Evolutionary conservation across 2,113 vertebrate genomes (phyloP).

Genomic region (Enhydra lutris): DNA sequence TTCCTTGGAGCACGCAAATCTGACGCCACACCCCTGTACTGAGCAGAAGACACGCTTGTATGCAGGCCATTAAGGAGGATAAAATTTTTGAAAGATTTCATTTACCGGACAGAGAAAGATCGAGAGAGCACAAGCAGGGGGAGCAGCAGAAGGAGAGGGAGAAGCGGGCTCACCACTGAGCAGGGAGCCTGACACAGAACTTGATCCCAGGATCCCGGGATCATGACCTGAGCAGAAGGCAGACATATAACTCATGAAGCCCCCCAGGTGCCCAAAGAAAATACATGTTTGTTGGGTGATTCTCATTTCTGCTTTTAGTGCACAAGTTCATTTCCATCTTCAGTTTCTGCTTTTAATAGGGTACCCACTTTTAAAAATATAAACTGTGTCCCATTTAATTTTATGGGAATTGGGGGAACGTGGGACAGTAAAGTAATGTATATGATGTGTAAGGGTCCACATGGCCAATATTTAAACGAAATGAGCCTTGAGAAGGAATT

Average conservation of each 20-base stretch:
- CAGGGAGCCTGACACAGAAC: too few species aligned
- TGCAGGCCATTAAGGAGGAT: neutral
- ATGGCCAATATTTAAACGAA: neutral
- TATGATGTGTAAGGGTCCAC: neutral
- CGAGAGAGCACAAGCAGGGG: too few species aligned
- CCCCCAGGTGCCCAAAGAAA: neutral
- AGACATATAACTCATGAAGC: too few species aligned
- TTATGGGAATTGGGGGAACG: neutral
- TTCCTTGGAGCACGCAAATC: neutral
- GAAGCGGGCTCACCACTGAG: too few species aligned
- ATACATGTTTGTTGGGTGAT: neutral
- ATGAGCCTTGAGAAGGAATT: neutral
- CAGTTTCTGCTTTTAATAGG: neutral
- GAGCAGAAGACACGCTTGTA: neutral
- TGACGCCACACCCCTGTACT: accelerated
- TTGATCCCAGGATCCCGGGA: too few species aligned
- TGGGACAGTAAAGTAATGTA: neutral
- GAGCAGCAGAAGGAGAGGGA: too few species aligned
- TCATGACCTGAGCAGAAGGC: too few species aligned
- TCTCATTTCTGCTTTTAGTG: neutral
- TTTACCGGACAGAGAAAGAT: too few species aligned
- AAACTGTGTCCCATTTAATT: neutral
- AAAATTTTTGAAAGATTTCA: too few species aligned
- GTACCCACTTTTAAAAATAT: neutral
- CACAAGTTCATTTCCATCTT: neutral